Percentiles rank a stretch among this genome's conserved stretches.
Conservation (phyloP, 2,797 vertebrate species). For the Cyclopterus lumpus region DNA sequence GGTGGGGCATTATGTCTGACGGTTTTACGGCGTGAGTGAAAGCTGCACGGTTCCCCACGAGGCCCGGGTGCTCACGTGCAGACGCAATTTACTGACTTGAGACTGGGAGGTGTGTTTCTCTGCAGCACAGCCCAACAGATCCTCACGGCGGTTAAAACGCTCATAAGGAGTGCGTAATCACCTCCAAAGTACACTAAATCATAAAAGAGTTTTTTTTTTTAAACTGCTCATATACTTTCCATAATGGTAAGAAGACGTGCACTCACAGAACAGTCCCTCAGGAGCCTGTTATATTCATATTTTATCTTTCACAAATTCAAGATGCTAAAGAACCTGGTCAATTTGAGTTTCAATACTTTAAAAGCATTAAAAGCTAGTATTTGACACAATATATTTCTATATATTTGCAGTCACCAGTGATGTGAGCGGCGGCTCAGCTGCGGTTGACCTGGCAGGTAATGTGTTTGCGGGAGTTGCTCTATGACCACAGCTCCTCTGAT, state of each 20-base stretch:
- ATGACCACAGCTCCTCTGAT: conserved; percentile 45
- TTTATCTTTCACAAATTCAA: too few species aligned
- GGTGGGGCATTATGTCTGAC: conserved; percentile 60
- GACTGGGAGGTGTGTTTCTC: conserved; percentile 55
- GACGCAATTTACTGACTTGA: conserved; percentile 45
- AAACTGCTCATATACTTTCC: conserved; percentile 13
- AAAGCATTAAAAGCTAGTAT: neutral
- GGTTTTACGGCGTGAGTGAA: conserved; percentile 62
- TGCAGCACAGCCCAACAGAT: conserved; percentile 11
- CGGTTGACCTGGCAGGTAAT: conserved; percentile 30
- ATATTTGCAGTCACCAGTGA: neutral
- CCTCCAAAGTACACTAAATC: conserved; percentile 41
- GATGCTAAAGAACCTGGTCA: too few species aligned
- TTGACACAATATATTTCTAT: neutral
- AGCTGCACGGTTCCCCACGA: conserved; percentile 53
- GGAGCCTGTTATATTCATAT: neutral
- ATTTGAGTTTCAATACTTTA: neutral
- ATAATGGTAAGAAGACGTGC: conserved; percentile 3
- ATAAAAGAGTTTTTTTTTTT: conserved; percentile 23
- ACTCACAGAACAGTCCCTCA: neutral
- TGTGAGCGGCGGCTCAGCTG: neutral
- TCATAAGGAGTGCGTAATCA: conserved; percentile 47
- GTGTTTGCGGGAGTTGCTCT: conserved; percentile 45
- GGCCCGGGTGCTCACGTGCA: conserved; percentile 59
- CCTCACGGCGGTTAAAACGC: conserved; percentile 42